These are phyloP conservation scores for Pampusana beccarii DNA, from an alignment of 2,113 vertebrate species.

Conservation along the genomic window DNA sequence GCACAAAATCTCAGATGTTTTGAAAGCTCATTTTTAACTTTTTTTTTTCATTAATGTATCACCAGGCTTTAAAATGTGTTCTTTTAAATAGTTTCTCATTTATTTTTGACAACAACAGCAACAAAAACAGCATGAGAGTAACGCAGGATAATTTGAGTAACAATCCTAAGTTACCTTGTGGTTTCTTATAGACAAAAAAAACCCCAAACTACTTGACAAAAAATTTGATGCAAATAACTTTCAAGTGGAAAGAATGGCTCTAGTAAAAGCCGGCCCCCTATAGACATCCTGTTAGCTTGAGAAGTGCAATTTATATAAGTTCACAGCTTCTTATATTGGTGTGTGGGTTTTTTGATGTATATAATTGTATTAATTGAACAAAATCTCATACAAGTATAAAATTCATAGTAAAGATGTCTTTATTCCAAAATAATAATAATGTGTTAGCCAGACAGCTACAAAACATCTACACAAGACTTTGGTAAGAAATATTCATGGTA, in stretches of 20 bases:
- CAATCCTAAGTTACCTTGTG: neutral
- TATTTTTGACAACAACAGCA: neutral
- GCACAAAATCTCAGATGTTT: neutral
- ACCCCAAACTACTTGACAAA: neutral
- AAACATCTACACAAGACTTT: constrained; percentile 92
- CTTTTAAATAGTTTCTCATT: neutral
- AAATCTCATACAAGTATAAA: neutral
- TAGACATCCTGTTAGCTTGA: neutral
- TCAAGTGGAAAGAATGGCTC: neutral
- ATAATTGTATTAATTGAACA: neutral
- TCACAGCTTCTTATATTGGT: neutral
- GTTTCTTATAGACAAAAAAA: neutral
- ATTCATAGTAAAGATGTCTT: constrained; percentile 89
- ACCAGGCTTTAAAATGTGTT: neutral
- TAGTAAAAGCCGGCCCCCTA: neutral
- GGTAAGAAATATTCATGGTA: constrained; percentile 85
- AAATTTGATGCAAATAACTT: neutral
- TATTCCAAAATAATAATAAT: constrained; percentile 89
- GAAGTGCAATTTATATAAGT: neutral
- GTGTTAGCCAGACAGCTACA: constrained; percentile 81
- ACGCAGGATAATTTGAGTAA: neutral
- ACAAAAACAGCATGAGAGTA: neutral
- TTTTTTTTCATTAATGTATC: neutral
- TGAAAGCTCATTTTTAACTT: neutral
- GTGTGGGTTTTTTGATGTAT: neutral